These are phyloP conservation scores for Rhodophaea formosa DNA, from an alignment of 2,888 invertebrate species.

Conservation along the genomic window DNA sequence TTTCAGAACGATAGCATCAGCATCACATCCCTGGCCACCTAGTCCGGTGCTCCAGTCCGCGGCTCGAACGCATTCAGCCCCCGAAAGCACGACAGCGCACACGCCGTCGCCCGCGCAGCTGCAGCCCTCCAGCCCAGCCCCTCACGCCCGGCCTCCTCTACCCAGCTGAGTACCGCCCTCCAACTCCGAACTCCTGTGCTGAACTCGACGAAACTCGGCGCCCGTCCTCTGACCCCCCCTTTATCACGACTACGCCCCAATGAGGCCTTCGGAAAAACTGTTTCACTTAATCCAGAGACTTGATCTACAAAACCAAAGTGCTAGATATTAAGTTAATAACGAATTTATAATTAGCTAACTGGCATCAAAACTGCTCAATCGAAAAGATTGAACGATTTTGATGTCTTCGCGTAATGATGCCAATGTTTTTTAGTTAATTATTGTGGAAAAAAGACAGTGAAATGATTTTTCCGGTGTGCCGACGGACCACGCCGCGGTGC, in stretches of 20 bases:
- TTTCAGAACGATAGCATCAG: constrained; percentile 82
- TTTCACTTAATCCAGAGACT: constrained; percentile 49
- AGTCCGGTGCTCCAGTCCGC: constrained; percentile 88
- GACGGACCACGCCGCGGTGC: constrained; percentile 60
- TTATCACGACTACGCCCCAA: constrained; percentile 55
- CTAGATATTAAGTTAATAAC: constrained; percentile 29
- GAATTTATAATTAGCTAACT: constrained; percentile 29
- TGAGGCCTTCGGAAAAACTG: constrained; percentile 63
- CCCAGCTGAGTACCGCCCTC: constrained; percentile 81
- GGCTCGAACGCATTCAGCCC: constrained; percentile 87
- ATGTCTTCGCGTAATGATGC: constrained; percentile 28
- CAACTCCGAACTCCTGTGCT: constrained; percentile 82
- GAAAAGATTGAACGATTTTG: constrained; percentile 23
- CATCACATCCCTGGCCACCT: constrained; percentile 89
- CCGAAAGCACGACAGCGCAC: constrained; percentile 80
- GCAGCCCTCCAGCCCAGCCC: constrained; percentile 72
- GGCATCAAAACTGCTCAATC: constrained; percentile 24
- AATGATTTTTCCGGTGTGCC: constrained; percentile 62
- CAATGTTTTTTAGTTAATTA: constrained; percentile 28
- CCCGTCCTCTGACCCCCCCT: constrained; percentile 71
- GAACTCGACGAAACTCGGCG: constrained; percentile 80
- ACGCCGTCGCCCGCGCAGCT: constrained; percentile 72
- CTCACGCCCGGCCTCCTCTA: constrained; percentile 67
- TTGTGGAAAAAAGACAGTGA: constrained; percentile 39
- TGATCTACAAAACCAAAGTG: constrained; percentile 35